Percentiles rank a stretch among this genome's conserved stretches.
phyloP scores from a whole-genome alignment of 2,797 vertebrate species.

The Anabacerthia variegaticeps region DNA sequence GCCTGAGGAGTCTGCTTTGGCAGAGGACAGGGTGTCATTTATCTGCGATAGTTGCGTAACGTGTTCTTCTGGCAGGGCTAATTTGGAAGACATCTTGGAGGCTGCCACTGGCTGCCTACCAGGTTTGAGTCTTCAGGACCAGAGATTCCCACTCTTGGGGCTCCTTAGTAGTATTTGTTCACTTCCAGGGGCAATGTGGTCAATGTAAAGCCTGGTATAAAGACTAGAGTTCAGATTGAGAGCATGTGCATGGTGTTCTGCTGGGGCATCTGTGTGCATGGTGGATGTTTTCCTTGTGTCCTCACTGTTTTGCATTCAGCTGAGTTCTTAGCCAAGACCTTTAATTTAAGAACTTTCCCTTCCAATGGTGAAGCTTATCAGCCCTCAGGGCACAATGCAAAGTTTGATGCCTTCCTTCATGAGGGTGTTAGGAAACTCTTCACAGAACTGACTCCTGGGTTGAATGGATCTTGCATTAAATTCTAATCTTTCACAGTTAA shows the following conservation, averaged over 20 bases:
- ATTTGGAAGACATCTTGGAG: conserved; percentile 3
- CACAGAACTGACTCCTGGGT: conserved; percentile 10
- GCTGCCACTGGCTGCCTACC: not conserved
- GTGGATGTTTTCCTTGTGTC: conserved; percentile 6
- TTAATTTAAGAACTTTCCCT: conserved; percentile 41
- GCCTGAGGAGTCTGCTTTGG: not conserved
- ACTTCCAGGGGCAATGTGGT: not conserved
- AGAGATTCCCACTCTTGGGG: fast-evolving
- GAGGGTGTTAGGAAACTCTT: not conserved
- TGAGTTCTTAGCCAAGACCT: not conserved
- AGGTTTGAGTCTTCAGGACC: not conserved
- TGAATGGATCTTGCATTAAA: conserved; percentile 46
- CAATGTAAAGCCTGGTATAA: not conserved
- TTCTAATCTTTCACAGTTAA: conserved; percentile 44
- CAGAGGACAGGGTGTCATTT: not conserved
- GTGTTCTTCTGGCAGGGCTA: not conserved
- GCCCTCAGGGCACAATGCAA: not conserved
- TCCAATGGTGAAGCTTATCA: not conserved
- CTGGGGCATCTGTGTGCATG: not conserved
- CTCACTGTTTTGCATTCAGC: not conserved
- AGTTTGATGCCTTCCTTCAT: not conserved
- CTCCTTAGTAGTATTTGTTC: not conserved
- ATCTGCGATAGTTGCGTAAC: conserved; percentile 7
- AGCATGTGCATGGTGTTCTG: not conserved
- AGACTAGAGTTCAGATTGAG: not conserved